phyloP scores from a whole-genome alignment of 2,797 vertebrate species.

The Pogonophryne albipinna region DNA sequence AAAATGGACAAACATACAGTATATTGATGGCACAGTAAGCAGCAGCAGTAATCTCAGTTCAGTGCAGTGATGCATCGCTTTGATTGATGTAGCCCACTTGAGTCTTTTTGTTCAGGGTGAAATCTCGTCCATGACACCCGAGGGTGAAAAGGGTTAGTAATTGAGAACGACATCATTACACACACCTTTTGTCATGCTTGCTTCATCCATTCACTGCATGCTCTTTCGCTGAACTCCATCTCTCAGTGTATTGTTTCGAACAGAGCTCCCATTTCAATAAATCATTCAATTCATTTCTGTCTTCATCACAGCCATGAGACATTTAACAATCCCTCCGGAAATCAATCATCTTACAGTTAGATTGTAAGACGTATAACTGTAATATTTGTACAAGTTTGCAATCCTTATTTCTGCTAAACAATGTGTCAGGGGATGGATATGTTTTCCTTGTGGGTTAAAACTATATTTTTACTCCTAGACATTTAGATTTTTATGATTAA shows the following conservation, averaged over 20 bases:
- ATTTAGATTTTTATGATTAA: no score
- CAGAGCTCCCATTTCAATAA: conserved; percentile 22
- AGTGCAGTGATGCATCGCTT: conserved; percentile 7
- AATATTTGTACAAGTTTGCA: background rate
- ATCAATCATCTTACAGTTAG: background rate
- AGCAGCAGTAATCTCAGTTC: conserved; percentile 20
- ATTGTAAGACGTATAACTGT: background rate
- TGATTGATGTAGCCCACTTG: conserved; percentile 23
- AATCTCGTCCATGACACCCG: conserved; percentile 46
- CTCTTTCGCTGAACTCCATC: conserved; percentile 52
- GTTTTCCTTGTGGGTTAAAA: background rate
- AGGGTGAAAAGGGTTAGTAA: conserved; percentile 71
- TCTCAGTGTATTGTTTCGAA: conserved; percentile 59
- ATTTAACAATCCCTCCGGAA: conserved; percentile 14
- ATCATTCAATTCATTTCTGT: conserved; percentile 19
- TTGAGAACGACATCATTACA: conserved; percentile 72
- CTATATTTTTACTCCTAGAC: no score
- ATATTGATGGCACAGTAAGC: conserved; percentile 14
- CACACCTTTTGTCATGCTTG: conserved; percentile 70
- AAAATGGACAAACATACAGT: conserved; percentile 28
- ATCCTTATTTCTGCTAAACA: background rate
- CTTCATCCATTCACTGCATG: conserved; percentile 56
- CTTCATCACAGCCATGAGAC: conserved; percentile 33
- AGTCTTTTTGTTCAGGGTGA: conserved; percentile 44
- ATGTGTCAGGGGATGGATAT: background rate